Conservation (phyloP, 2,888 invertebrate genomes). For the Uloborus plumipes region DNA sequence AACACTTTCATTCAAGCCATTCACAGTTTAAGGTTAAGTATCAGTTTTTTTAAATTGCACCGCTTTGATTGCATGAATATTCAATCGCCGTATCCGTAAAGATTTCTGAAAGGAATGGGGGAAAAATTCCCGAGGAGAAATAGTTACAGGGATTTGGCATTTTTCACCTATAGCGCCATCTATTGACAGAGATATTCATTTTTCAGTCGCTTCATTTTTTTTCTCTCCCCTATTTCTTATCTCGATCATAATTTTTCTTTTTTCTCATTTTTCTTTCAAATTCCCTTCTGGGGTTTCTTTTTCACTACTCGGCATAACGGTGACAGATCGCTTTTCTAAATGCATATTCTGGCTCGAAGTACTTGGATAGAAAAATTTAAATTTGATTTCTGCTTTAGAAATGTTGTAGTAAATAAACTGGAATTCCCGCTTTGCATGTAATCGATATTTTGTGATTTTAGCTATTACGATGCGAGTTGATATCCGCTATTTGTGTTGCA, state of each 20-base stretch:
- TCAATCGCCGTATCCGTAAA: conserved; percentile 32
- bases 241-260: neutral
- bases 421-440: neutral
- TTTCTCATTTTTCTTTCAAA: conserved; percentile 5
- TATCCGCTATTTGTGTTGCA: no score
- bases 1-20: neutral
- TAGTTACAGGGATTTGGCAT: neutral
- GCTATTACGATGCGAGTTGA: no score
- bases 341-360: conserved; percentile 34
- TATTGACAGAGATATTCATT: conserved; percentile 15
- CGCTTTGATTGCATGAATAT: conserved; percentile 36
- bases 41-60: conserved; percentile 1
- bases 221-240: conserved; percentile 5
- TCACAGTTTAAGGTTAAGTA: neutral
- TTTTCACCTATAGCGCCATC: conserved; percentile 27
- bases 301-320: conserved; percentile 35
- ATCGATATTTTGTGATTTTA: no score
- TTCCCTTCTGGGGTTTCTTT: conserved; percentile 15
- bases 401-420: conserved; percentile 14
- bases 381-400: conserved; percentile 35
- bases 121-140: no score
- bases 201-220: neutral
- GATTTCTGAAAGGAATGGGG: neutral
- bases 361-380: conserved; percentile 38
- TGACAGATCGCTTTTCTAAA: conserved; percentile 54